Evolutionary conservation across 2,888 invertebrate species (phyloP).

Genomic region (Spodoptera littoralis): DNA sequence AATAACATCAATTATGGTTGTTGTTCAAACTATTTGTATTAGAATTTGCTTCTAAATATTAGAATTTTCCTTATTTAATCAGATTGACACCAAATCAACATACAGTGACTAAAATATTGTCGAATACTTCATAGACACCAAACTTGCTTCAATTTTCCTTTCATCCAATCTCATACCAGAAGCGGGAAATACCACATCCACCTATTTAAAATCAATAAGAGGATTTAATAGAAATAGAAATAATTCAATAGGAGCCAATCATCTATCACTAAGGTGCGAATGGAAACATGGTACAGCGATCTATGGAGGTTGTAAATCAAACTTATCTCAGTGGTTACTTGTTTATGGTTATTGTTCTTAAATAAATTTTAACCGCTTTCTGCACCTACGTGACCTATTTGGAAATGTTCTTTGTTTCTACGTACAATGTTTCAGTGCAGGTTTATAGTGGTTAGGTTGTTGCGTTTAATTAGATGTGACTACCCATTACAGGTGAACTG

Average conservation of each 20-base stretch:
- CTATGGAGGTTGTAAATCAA: constrained; percentile 58
- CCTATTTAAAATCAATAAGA: constrained; percentile 35
- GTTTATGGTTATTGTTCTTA: constrained; percentile 58
- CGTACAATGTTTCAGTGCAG: constrained; percentile 35
- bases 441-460: constrained; percentile 19
- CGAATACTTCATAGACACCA: neutral
- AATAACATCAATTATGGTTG: too few relatives aligned
- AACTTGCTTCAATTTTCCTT: neutral
- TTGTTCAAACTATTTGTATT: too few relatives aligned
- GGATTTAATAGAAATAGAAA: constrained; percentile 55
- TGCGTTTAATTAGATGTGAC: constrained; percentile 21
- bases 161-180: constrained; percentile 8
- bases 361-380: constrained; percentile 59
- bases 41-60: too few relatives aligned
- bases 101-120: neutral
- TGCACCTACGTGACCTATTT: constrained; percentile 54
- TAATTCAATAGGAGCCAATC: constrained; percentile 54
- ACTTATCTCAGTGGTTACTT: constrained; percentile 55
- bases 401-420: constrained; percentile 49
- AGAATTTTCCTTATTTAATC: too few relatives aligned
- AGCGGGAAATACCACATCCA: constrained; percentile 14
- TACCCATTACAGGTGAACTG: constrained; percentile 14
- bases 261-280: constrained; percentile 56
- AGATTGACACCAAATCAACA: too few relatives aligned
- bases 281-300: constrained; percentile 49